Percentiles rank a stretch among this genome's conserved stretches.
Conservation (phyloP, 2,113 vertebrate species). For the Vireo altiloquus region DNA sequence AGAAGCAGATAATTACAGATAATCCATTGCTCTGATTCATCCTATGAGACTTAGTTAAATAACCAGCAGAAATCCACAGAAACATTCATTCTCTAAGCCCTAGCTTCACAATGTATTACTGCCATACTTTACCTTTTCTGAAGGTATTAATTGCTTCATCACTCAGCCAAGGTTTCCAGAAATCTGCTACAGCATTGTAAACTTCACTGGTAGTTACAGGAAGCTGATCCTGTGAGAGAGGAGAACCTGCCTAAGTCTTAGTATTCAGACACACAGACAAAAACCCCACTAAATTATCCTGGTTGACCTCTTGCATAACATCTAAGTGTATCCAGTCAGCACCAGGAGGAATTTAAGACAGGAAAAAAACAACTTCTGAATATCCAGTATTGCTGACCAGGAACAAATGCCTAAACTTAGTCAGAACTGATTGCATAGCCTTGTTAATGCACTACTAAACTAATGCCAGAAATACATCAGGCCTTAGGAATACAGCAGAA, state of each 20-base stretch:
- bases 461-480: not conserved
- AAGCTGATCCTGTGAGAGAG: conserved; percentile 85
- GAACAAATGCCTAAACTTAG: not conserved
- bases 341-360: not conserved
- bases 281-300: not conserved
- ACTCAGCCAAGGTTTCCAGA: conserved; percentile 89
- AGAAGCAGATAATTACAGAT: not conserved
- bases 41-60: not conserved
- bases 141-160: conserved; percentile 83
- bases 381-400: not conserved
- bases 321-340: not conserved
- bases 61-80: not conserved
- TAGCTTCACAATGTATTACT: not conserved
- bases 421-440: not conserved
- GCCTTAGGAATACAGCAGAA: not conserved
- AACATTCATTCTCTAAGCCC: not conserved
- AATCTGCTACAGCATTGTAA: conserved; percentile 83
- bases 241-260: not conserved
- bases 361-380: not conserved
- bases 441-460: not conserved
- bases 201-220: conserved; percentile 77
- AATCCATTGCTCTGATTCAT: not conserved
- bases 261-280: not conserved
- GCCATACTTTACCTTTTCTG: conserved; percentile 76
- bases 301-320: not conserved